A percentile compares a stretch with the other conserved stretches of the same genome.
Evolutionary conservation across 2,797 vertebrate species (phyloP).

Genomic region (Tokudaia muenninki): DNA sequence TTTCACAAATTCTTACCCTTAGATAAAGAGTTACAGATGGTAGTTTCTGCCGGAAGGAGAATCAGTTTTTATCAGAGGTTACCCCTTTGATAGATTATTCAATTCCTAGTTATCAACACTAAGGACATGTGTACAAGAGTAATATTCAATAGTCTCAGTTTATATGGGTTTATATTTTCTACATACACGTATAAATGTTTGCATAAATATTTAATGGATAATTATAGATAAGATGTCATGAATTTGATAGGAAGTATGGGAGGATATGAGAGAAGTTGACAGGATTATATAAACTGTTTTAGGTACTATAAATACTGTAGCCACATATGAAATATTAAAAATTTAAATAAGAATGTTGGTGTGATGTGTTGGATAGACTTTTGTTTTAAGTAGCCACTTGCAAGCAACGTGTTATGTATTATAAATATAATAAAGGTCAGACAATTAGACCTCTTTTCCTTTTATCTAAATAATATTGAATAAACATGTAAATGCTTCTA

Average conservation of each 20-base stretch:
- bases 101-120: neutral
- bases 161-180: neutral
- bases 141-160: neutral
- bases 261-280: neutral
- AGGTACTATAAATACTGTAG: neutral
- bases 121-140: neutral
- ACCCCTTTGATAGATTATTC: neutral
- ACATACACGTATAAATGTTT: neutral
- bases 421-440: conserved; percentile 65
- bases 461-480: conserved; percentile 76
- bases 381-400: neutral
- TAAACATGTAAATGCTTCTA: conserved; percentile 9
- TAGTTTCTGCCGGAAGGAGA: neutral
- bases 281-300: no score
- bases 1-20: neutral
- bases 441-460: conserved; percentile 77
- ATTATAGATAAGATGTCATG: neutral
- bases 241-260: neutral
- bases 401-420: conserved; percentile 43
- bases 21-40: neutral
- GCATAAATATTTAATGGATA: neutral
- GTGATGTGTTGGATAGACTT: neutral
- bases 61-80: neutral
- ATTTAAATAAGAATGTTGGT: neutral
- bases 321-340: neutral